Conservation (phyloP, 2,797 vertebrate species). For the Amblyopsis hoosieri region DNA sequence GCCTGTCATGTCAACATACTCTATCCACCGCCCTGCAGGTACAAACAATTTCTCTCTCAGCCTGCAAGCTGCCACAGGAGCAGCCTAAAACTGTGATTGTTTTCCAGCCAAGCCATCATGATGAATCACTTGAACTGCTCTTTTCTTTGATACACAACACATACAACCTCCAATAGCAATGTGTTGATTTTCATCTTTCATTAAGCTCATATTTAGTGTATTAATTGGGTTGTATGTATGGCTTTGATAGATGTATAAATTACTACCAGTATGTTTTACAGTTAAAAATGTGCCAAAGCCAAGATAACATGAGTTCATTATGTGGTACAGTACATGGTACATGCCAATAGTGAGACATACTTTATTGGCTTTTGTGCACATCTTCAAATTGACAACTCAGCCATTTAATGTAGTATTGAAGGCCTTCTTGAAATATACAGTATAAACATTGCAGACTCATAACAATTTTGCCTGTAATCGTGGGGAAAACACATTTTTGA, state of each 20-base stretch:
- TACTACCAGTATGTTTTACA: constrained; percentile 18
- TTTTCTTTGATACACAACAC: constrained; percentile 46
- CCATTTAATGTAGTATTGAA: constrained; percentile 35
- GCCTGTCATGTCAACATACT: too few species aligned
- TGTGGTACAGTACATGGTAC: too few species aligned
- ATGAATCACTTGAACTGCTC: constrained; percentile 64
- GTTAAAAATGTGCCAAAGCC: constrained; percentile 21
- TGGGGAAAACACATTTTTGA: too few species aligned
- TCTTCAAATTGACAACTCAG: constrained; percentile 48
- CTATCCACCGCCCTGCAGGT: constrained; percentile 58
- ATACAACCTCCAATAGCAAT: constrained; percentile 26
- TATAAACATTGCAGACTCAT: constrained; percentile 14
- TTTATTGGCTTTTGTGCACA: constrained; percentile 33
- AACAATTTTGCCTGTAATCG: not conserved
- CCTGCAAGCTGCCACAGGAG: constrained; percentile 49
- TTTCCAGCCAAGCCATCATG: constrained; percentile 56
- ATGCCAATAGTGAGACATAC: not conserved
- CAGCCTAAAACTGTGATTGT: constrained; percentile 66
- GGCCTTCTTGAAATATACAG: constrained; percentile 26
- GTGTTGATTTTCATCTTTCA: constrained; percentile 42
- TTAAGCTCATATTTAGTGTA: constrained; percentile 38
- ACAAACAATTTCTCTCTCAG: constrained; percentile 57
- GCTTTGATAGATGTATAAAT: constrained; percentile 34
- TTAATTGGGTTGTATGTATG: constrained; percentile 35
- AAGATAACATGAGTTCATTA: not conserved